Conservation (phyloP, 2,113 vertebrate genomes). For the Polypterus senegalus region DNA sequence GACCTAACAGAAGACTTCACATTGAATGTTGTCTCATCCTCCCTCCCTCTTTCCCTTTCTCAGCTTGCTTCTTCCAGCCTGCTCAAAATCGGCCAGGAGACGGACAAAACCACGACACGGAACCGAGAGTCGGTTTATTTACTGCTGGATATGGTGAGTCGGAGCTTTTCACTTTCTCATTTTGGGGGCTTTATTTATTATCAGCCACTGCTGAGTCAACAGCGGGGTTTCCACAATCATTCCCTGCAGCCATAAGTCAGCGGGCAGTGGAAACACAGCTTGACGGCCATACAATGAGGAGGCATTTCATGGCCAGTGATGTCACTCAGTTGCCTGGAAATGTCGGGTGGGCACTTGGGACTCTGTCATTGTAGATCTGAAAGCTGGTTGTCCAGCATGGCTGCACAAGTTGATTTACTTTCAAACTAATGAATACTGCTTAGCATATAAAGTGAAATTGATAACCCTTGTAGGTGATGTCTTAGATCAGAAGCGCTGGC, state of each 20-base stretch:
- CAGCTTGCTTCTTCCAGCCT: constrained; percentile 94
- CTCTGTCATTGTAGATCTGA: too few relatives aligned
- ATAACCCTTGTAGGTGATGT: too few relatives aligned
- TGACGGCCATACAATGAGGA: constrained; percentile 5
- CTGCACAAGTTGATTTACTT: too few relatives aligned
- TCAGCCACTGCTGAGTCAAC: accelerated
- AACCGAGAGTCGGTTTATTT: constrained; percentile 96
- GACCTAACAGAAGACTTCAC: neutral
- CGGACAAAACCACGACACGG: constrained; percentile 91
- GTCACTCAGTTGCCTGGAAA: neutral
- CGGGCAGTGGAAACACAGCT: constrained; percentile 10
- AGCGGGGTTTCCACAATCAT: neutral
- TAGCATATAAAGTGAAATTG: too few relatives aligned
- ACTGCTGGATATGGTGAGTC: constrained; percentile 90
- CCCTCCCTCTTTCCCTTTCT: constrained; percentile 5
- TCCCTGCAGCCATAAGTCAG: neutral
- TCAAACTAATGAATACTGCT: too few relatives aligned
- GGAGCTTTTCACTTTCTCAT: neutral
- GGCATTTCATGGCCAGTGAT: accelerated
- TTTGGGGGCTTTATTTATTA: constrained; percentile 4
- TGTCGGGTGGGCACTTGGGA: neutral
- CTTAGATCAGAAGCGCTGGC: too few relatives aligned
- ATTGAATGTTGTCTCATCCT: neutral
- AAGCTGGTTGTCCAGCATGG: too few relatives aligned
- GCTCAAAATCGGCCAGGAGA: constrained; percentile 96